These are phyloP conservation scores for Berghia stephanieae DNA, from an alignment of 1,140 invertebrate species.

Conservation along the genomic window DNA sequence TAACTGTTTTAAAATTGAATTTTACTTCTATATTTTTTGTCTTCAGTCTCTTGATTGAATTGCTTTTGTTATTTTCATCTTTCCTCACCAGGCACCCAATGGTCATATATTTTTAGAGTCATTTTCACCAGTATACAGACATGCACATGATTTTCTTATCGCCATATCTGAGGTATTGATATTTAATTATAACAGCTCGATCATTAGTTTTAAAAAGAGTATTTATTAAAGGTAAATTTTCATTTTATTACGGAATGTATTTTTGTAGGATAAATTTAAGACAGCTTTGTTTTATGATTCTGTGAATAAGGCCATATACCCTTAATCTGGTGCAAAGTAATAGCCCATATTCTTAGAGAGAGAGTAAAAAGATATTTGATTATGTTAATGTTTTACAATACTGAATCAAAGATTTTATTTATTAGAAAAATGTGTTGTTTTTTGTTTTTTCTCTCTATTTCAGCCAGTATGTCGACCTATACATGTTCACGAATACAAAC, in stretches of 20 bases:
- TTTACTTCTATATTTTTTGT: conserved; percentile 27
- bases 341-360: no score
- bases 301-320: no score
- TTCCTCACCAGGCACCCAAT: conserved; percentile 93
- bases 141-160: conserved; percentile 99
- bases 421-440: not conserved
- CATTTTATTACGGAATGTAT: no score
- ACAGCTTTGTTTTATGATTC: not conserved
- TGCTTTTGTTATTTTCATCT: conserved; percentile 57
- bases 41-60: not conserved
- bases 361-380: no score
- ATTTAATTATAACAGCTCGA: no score
- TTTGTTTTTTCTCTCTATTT: conserved; percentile 38
- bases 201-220: no score
- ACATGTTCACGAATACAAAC: conserved; percentile 84
- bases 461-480: conserved; percentile 91
- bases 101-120: conserved; percentile 99
- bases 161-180: conserved; percentile 95
- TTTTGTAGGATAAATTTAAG: not conserved
- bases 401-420: no score
- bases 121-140: conserved; percentile 98
- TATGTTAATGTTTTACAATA: no score
- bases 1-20: no score
- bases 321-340: no score
- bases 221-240: no score